Evolutionary conservation across 2,113 vertebrate genomes (phyloP), one percentile per base, ranked within the genome.

Genomic region (Silurus asotus): DNA sequence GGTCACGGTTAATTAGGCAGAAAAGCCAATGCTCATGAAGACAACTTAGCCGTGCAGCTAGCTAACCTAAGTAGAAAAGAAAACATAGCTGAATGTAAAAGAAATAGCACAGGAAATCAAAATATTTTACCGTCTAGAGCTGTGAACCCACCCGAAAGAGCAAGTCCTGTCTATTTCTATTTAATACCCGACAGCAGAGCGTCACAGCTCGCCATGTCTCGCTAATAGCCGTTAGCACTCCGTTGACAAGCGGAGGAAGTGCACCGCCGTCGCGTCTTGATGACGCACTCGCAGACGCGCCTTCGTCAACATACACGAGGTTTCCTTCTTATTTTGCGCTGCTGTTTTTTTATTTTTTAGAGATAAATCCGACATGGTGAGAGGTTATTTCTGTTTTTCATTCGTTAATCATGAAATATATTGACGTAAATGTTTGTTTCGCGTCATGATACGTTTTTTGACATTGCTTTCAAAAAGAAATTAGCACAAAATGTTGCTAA

Each of bases 241-340:
- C 53, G 6, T 51, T 72, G n/a, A n/a, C 69, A 59, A 55, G n/a
- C 48, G 55, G 55, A 84, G 25, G 67, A 61, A 61, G 37, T n/a
- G 51, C 53, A 56, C 20, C 20, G 23, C 65, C n/a, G 77, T 69
- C 84, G 84, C 53, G 0, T 37, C 23, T 77, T 48, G 77, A 81
- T 86, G 84, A 86, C 84, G 84, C 53, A 61, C 0, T 17, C 53
- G 14, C 19, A 7, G 64, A 56, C 20, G 37, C 23, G 23, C n/a
- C 37, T 37, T 78, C 20, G 20, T 65, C 55, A 49, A 4, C 2
- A 58, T 5, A 48, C 84, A 86, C 84, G 84, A 51, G 77, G 65
- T 69, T 14, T 58, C 8, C 19, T 59, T 58, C 10, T 58, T 58
- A 13, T n/a, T 74, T 75, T 23, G 19, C 1, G 6, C 23, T 55